Evolutionary conservation across 2,888 invertebrate species (phyloP).

Genomic region (Xylota sylvarum): DNA sequence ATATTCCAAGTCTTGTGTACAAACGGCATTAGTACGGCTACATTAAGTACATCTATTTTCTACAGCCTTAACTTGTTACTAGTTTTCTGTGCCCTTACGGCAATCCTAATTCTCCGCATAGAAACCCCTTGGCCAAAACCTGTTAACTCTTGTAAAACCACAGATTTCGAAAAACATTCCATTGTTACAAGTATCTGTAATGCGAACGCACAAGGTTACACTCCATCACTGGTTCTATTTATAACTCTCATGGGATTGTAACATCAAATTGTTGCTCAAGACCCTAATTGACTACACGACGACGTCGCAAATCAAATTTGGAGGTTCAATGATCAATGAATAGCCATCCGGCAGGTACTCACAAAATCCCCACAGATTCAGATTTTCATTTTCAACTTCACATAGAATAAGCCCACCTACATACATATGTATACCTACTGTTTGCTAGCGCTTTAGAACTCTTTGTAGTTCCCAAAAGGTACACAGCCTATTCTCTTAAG

Average conservation of each 20-base stretch:
- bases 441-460: slow-evolving; percentile 4
- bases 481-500: slow-evolving; percentile 21
- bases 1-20: too few relatives aligned
- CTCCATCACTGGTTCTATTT: not conserved
- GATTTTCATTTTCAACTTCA: too few relatives aligned
- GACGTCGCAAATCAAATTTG: slow-evolving; percentile 4
- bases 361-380: not conserved
- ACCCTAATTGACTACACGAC: slow-evolving; percentile 11
- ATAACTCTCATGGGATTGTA: not conserved
- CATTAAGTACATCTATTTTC: too few relatives aligned
- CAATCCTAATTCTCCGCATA: not conserved
- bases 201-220: not conserved
- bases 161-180: not conserved
- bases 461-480: not conserved
- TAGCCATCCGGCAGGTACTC: not conserved
- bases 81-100: not conserved
- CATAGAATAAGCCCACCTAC: not conserved
- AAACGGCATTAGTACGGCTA: too few relatives aligned
- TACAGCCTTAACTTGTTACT: not conserved
- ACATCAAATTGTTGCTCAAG: slow-evolving; percentile 3
- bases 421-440: not conserved
- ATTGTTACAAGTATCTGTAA: not conserved
- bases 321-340: slow-evolving; percentile 25
- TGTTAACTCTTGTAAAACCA: not conserved
- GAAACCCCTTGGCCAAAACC: not conserved